Evolutionary conservation across 2,797 vertebrate species (phyloP), one percentile per base, ranked within the genome.

Genomic region (Squalus acanthias): DNA sequence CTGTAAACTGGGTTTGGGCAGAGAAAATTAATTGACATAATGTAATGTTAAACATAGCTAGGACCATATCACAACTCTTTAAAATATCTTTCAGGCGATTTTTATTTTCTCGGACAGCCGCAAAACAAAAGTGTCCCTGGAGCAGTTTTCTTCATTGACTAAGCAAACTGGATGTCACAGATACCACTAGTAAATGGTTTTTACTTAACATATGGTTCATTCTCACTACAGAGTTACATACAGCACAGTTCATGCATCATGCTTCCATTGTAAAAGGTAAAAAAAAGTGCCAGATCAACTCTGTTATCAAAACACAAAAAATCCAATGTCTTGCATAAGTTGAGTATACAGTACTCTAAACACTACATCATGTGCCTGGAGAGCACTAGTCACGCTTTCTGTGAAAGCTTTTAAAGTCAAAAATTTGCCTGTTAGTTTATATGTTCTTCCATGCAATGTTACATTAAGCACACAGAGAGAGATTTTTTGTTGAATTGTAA

Each of bases 401-500:
- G 13, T 95, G 94, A 95, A 95, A 95, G 94, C 70, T 95, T 76
- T 74, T 76, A 95, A 33, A 60, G 24, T 93, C 29, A 57, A 74
- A 74, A 74, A 74, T 74, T 53, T 76, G 94, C 50, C 70, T 57
- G 50, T 74, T 95, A 57, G 94, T 76, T 76, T 95, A 95, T 74
- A 57, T 76, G 70, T 76, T 95, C 70, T 74, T 74, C 94, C 70
- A 76, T 60, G 3, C 67, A 95, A 72, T 74, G 26, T 95, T 76
- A 57, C 53, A 72, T 95, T 72, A 95, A 53, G 24, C 93, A 95
- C 93, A 95, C 26, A 57, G 53, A 67, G 20, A 72, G 20, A 70
- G 22, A 7, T 76, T 46, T 95, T 69, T 70, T 72, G 94, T 76
- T 95, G 94, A 74, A 76, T 57, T 95, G 46, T 53, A 76, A n/a